Evolutionary conservation across 2,888 invertebrate genomes (phyloP).

Genomic region (Dioctria linearis): DNA sequence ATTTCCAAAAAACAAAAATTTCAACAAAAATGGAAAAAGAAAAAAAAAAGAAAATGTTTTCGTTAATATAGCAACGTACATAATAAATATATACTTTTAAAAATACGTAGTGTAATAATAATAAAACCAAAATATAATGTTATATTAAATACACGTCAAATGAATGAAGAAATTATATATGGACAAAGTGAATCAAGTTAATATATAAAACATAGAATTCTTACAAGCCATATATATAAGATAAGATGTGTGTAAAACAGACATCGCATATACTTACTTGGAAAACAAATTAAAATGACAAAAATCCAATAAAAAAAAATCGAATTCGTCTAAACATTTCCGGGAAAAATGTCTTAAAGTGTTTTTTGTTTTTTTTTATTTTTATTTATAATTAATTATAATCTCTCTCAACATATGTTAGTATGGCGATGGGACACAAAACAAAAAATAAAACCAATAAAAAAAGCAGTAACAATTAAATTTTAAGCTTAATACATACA

Average conservation of each 20-base stretch:
- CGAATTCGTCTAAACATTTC: constrained; percentile 45
- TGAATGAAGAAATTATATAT: background rate
- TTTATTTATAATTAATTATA: too few species aligned
- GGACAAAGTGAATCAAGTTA: too few species aligned
- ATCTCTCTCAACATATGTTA: background rate
- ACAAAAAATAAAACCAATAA: background rate
- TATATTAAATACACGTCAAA: constrained; percentile 40
- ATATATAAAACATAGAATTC: background rate
- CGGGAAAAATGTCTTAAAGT: constrained; percentile 37
- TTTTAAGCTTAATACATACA: constrained; percentile 3
- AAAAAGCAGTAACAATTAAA: background rate
- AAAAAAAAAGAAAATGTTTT: background rate
- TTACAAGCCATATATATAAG: background rate
- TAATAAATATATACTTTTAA: background rate
- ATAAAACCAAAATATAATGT: background rate
- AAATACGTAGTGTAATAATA: background rate
- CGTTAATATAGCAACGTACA: background rate
- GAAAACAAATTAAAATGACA: constrained; percentile 5
- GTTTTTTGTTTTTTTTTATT: background rate
- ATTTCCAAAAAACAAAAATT: background rate
- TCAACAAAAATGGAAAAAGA: background rate
- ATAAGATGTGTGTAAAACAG: constrained; percentile 14
- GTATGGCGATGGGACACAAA: background rate
- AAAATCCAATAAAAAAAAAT: constrained; percentile 12
- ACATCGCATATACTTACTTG: background rate